Percentiles rank a stretch among this genome's conserved stretches.
Conservation (phyloP, 1,140 invertebrate species). For the Eueides isabella region DNA sequence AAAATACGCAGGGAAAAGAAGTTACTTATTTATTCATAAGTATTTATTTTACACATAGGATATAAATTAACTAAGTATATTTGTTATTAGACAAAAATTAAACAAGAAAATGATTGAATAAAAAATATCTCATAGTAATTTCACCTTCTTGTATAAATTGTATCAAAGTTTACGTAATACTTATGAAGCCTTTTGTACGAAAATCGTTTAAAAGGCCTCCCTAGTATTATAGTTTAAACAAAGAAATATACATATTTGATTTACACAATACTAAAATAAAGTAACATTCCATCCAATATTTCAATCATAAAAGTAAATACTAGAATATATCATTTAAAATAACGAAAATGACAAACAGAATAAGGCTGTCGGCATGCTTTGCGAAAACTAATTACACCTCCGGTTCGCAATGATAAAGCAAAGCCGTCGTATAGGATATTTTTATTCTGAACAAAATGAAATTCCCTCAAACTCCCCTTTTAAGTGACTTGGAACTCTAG, state of each 20-base stretch:
- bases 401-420: constrained; percentile 80
- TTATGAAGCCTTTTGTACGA: no score
- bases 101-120: no score
- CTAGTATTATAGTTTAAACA: no score
- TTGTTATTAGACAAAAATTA: no score
- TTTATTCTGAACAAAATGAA: constrained; percentile 79
- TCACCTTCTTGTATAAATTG: no score
- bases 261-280: background rate
- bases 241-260: background rate
- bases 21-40: no score
- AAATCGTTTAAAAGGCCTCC: no score
- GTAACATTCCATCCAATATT: background rate
- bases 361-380: constrained; percentile 61
- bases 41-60: no score
- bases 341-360: constrained; percentile 45
- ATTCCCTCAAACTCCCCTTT: constrained; percentile 47
- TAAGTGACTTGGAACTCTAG: background rate
- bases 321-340: background rate
- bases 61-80: no score
- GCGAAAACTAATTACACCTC: constrained; percentile 79
- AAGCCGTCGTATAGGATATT: constrained; percentile 79
- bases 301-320: background rate
- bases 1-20: no score
- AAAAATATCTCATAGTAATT: no score
- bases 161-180: no score